Percentiles rank a stretch among this genome's conserved stretches.
Evolutionary conservation across 2,113 vertebrate species (phyloP).

Genomic region (Epinephelus cyanopodus): DNA sequence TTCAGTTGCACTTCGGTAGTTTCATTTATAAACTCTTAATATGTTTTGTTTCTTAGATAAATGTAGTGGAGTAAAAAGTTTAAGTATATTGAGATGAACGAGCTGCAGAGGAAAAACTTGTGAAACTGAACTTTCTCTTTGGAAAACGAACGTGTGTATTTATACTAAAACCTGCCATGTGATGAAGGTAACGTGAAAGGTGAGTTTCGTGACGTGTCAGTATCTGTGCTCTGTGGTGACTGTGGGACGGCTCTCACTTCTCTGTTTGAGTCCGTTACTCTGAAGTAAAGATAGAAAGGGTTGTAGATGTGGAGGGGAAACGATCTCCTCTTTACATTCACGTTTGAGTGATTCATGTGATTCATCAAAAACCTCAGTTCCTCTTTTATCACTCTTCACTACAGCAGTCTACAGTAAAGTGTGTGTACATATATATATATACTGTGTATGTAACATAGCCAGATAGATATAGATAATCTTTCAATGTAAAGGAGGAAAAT

Average conservation of each 20-base stretch:
- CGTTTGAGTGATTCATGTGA: neutral
- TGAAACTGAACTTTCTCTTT: neutral
- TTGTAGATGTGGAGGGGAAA: neutral
- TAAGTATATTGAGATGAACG: neutral
- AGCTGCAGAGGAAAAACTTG: neutral
- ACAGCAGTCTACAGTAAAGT: no score
- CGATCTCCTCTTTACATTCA: neutral
- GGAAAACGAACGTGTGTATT: neutral
- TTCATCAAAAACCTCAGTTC: neutral
- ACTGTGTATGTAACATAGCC: no score
- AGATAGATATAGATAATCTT: no score
- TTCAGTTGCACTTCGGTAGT: no score
- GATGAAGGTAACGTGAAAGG: conserved; percentile 43
- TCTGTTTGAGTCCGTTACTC: conserved; percentile 10
- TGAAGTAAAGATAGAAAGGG: neutral
- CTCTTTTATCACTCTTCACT: no score
- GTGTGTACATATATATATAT: no score
- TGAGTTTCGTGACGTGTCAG: conserved; percentile 31
- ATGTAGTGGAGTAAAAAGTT: no score
- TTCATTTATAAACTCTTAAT: no score
- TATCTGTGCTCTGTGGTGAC: neutral
- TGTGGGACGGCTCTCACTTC: conserved; percentile 60
- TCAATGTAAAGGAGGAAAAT: no score
- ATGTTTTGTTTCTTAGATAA: no score
- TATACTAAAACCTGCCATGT: neutral